phyloP scores from a whole-genome alignment of 2,888 invertebrate species.

The Oxytorus armatus region DNA sequence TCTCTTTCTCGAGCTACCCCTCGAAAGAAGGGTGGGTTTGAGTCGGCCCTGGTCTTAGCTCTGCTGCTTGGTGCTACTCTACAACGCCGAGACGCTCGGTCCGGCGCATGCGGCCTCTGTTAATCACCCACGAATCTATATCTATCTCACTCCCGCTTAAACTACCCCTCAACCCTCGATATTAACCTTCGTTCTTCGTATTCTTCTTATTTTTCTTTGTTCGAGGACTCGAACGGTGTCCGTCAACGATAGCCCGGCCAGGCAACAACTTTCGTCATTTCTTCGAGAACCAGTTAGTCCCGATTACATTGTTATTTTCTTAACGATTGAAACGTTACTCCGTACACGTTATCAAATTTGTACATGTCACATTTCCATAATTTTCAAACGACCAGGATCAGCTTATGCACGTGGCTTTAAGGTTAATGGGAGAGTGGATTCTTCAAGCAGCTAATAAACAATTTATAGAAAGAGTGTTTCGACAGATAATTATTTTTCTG shows the following conservation, averaged over 20 bases:
- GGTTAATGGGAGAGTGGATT: too few species aligned
- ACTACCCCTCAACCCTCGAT: slow-evolving; percentile 61
- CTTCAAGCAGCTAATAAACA: background rate
- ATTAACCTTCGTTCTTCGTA: slow-evolving; percentile 16
- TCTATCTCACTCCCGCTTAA: slow-evolving; percentile 72
- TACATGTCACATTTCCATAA: too few species aligned
- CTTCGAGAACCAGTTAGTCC: background rate
- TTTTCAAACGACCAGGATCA: too few species aligned
- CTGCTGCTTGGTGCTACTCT: slow-evolving; percentile 67
- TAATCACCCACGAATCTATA: slow-evolving; percentile 76
- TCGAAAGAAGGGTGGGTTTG: slow-evolving; percentile 74
- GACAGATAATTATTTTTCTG: background rate
- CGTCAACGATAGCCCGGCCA: background rate
- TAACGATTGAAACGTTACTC: too few species aligned
- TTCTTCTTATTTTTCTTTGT: background rate
- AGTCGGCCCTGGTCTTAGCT: slow-evolving; percentile 79
- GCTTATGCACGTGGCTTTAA: too few species aligned
- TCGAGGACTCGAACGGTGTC: slow-evolving; percentile 30
- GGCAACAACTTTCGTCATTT: background rate
- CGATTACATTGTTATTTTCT: too few species aligned
- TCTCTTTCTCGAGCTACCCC: slow-evolving; percentile 65
- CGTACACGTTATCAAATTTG: too few species aligned
- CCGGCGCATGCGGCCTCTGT: slow-evolving; percentile 80
- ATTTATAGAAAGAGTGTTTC: background rate
- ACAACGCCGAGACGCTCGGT: slow-evolving; percentile 71